phyloP scores from a whole-genome alignment of 2,888 invertebrate genomes.

The Chloroclystis v-ata region DNA sequence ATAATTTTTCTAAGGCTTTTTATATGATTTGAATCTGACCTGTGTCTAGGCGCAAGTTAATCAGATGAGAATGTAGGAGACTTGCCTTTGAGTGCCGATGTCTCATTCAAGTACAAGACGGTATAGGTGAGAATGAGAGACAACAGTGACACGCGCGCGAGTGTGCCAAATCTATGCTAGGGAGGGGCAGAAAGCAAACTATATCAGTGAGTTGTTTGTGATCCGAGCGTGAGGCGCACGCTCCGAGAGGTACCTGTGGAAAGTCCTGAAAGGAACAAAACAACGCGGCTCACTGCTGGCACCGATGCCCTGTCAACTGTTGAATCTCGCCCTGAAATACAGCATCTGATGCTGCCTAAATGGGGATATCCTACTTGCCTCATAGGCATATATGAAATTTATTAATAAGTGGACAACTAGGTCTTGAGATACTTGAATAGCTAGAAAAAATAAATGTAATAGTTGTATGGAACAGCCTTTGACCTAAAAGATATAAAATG shows the following conservation, averaged over 20 bases:
- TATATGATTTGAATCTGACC: conserved; percentile 70
- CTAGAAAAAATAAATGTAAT: conserved; percentile 25
- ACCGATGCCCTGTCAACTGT: conserved; percentile 75
- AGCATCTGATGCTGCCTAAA: conserved; percentile 54
- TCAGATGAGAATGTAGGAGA: conserved; percentile 72
- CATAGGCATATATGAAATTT: conserved; percentile 20
- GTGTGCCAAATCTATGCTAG: conserved; percentile 80
- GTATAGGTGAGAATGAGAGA: conserved; percentile 79
- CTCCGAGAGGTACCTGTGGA: conserved; percentile 71
- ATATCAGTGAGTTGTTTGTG: conserved; percentile 73
- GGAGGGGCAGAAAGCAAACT: conserved; percentile 80
- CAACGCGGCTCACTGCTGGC: conserved; percentile 72
- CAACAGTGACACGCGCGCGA: conserved; percentile 79
- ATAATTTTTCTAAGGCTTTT: conserved; percentile 60
- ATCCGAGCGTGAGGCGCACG: conserved; percentile 65
- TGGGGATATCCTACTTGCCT: conserved; percentile 49
- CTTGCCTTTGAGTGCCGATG: conserved; percentile 77
- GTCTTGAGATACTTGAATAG: conserved; percentile 30
- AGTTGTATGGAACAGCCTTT: conserved; percentile 25
- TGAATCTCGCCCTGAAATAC: conserved; percentile 76
- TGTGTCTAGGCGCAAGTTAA: conserved; percentile 71
- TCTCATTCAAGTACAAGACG: conserved; percentile 78
- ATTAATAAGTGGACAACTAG: conserved; percentile 14
- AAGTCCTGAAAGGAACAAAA: conserved; percentile 75
- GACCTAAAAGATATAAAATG: conserved; percentile 32